Conservation (phyloP, 2,113 vertebrate species). For the Alethe diademata region DNA sequence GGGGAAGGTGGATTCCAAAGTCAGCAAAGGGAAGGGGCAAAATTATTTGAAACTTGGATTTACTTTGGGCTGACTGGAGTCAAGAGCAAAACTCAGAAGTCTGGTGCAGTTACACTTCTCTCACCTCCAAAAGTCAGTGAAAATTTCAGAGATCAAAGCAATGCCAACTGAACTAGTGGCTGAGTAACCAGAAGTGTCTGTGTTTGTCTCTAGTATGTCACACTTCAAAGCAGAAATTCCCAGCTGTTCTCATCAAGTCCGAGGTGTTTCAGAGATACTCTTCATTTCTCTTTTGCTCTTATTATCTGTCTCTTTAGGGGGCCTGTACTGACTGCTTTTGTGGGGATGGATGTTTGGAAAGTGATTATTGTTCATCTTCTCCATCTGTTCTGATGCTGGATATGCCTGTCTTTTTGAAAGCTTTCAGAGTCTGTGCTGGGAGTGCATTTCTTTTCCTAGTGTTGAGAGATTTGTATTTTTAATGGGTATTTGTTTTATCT, state of each 20-base stretch:
- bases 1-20: background rate
- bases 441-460: slow-evolving; percentile 11
- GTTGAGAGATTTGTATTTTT: slow-evolving; percentile 51
- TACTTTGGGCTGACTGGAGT: background rate
- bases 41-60: background rate
- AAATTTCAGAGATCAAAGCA: background rate
- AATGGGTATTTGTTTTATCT: slow-evolving; percentile 61
- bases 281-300: slow-evolving; percentile 27
- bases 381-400: slow-evolving; percentile 33
- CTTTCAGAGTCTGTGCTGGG: background rate
- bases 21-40: background rate
- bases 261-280: background rate
- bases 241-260: background rate
- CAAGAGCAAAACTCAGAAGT: background rate
- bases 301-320: slow-evolving; percentile 1
- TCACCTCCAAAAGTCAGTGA: background rate
- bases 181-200: background rate
- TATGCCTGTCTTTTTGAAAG: background rate
- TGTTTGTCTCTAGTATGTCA: background rate
- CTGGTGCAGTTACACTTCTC: background rate
- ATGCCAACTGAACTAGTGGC: background rate
- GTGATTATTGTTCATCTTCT: slow-evolving; percentile 32
- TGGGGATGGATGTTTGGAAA: slow-evolving; percentile 34
- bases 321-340: background rate
- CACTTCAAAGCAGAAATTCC: background rate